Percentiles rank a stretch among this genome's conserved stretches.
These are phyloP conservation scores for Gymnarchus niloticus DNA, from an alignment of 2,113 vertebrate genomes.

Conservation along the genomic window DNA sequence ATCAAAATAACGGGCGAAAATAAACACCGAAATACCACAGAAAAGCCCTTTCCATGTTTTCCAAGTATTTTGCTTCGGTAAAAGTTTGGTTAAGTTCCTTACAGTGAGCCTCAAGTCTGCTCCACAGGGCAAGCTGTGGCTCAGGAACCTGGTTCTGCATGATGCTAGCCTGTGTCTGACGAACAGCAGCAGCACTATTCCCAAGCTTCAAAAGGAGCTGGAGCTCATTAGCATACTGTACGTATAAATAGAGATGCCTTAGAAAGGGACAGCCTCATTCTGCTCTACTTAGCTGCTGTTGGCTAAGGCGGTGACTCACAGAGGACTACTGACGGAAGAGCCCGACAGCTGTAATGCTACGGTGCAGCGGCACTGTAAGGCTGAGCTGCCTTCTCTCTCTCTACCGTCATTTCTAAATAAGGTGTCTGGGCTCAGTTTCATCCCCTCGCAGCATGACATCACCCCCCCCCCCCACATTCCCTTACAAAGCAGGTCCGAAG, in stretches of 20 bases:
- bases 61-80: too few relatives aligned
- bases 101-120: neutral
- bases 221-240: neutral
- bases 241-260: neutral
- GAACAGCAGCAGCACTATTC: neutral
- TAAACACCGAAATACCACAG: neutral
- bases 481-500: neutral
- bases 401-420: neutral
- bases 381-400: neutral
- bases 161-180: neutral
- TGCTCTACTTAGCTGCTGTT: neutral
- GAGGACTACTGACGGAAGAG: too few relatives aligned
- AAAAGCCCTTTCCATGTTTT: neutral
- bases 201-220: neutral
- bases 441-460: neutral
- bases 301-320: neutral
- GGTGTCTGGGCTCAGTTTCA: neutral
- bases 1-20: too few relatives aligned
- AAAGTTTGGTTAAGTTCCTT: too few relatives aligned
- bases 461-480: neutral
- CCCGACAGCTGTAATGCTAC: neutral
- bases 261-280: neutral
- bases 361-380: neutral
- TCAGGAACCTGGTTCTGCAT: neutral
- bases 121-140: conserved; percentile 32